Evolutionary conservation across 2,113 vertebrate genomes (phyloP), one percentile per base, ranked within the genome.

Genomic region (Phoxinus phoxinus): DNA sequence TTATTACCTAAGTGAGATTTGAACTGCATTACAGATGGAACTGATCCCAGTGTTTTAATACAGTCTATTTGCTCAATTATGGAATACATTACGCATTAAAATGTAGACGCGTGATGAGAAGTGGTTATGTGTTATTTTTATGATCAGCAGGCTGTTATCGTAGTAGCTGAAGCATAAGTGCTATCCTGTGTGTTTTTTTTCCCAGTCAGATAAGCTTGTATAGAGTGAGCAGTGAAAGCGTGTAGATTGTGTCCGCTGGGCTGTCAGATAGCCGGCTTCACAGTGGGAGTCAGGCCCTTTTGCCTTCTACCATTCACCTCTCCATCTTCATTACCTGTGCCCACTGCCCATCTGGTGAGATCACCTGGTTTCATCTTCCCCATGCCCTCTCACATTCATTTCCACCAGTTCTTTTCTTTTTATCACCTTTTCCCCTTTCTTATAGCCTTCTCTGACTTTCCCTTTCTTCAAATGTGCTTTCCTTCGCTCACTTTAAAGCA

Each of bases 131-230:
- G 32, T 35, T n/a, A 48, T 53, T 85, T 37, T 48, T 12, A 56
- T 10, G 56, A 74, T 76, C 25, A 35, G 21, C n/a, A 27, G 27
- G 53, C 44, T 51, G 10, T 85, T 58, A 85, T 21, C 12, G 12
- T 8, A 67, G 72, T 7, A 59, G 59, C 75, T 85, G 73, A 53
- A 51, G 37, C 41, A 65, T 35, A 84, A 84, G 72, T 9, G n/a
- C 46, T 51, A 12, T 48, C 30, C 53, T 30, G 61, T 67, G 61
- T 67, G 25, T 17, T 79, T 79, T 25, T 79, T 79, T 61, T 79
- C 13, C 35, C 23, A 79, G 41, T 77, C 21, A 85, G 73, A 77
- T 77, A 85, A 25, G 27, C n/a, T 23, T 44, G 23, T 44, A 41
- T 30, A 41, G 83, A 77, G 44, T 15, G 11, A 73, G 51, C 4